Evolutionary conservation across 1,140 invertebrate genomes (phyloP).

Genomic region (Aricia agestis): DNA sequence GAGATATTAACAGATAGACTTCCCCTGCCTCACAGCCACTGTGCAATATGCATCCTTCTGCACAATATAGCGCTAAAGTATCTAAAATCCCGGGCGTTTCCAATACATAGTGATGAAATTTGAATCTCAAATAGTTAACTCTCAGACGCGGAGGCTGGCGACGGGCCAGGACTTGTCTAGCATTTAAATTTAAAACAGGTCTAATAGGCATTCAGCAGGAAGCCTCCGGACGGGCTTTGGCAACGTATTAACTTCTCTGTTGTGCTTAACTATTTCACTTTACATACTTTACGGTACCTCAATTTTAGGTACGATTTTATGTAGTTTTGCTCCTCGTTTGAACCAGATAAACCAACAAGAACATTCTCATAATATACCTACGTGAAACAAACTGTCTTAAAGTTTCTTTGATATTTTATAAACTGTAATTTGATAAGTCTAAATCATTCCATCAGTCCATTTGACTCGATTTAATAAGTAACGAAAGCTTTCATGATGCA

Average conservation of each 20-base stretch:
- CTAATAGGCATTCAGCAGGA: constrained; percentile 12
- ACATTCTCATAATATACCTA: too few relatives aligned
- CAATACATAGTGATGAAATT: constrained; percentile 2
- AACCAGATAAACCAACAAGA: too few relatives aligned
- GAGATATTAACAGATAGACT: neutral
- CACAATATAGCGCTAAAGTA: neutral
- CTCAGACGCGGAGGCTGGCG: constrained; percentile 3
- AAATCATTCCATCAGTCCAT: too few relatives aligned
- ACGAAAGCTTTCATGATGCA: too few relatives aligned
- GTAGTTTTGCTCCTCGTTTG: too few relatives aligned
- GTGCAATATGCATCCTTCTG: neutral
- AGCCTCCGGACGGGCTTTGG: neutral
- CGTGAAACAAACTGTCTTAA: too few relatives aligned
- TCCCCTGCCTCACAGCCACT: neutral
- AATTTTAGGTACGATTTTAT: too few relatives aligned
- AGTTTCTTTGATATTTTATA: too few relatives aligned
- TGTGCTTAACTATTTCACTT: neutral
- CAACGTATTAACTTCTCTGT: neutral
- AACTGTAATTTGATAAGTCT: too few relatives aligned
- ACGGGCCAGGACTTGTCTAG: neutral
- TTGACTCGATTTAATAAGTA: too few relatives aligned
- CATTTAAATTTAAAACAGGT: constrained; percentile 16
- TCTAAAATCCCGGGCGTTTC: neutral
- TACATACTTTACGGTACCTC: neutral
- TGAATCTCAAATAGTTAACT: constrained; percentile 9